Conservation (phyloP, 2,888 invertebrate genomes). For the Meiosimyza platycephala region DNA sequence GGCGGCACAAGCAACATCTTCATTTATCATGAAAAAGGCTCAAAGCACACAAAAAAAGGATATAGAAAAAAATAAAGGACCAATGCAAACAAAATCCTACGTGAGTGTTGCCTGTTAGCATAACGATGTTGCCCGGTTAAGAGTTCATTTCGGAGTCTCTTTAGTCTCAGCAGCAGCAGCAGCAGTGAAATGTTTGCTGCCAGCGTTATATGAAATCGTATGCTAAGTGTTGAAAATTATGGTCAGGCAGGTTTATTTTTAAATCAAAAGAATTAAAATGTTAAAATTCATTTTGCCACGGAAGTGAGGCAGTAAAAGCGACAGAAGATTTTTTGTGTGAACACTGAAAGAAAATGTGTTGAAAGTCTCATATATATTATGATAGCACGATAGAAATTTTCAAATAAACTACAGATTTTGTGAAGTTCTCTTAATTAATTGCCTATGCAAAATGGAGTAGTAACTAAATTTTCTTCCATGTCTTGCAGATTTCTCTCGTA, state of each 20-base stretch:
- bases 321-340: not conserved
- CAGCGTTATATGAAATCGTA: slow-evolving; percentile 18
- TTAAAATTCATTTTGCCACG: slow-evolving; percentile 21
- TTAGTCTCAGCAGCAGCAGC: not conserved
- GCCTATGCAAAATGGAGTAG: too few species aligned
- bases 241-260: slow-evolving; percentile 33
- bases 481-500: too few species aligned
- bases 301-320: slow-evolving; percentile 2
- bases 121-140: too few species aligned
- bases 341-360: too few species aligned
- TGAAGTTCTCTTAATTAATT: too few species aligned
- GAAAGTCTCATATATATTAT: too few species aligned
- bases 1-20: slow-evolving; percentile 23
- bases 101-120: too few species aligned
- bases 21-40: slow-evolving; percentile 27
- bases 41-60: not conserved
- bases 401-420: too few species aligned
- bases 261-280: slow-evolving; percentile 34
- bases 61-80: not conserved
- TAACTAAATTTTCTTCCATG: too few species aligned
- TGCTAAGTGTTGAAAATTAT: slow-evolving; percentile 32
- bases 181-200: slow-evolving; percentile 4
- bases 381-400: too few species aligned
- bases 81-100: not conserved
- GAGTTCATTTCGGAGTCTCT: too few species aligned